A percentile compares a stretch with the other conserved stretches of the same genome.
phyloP scores from a whole-genome alignment of 2,113 vertebrate genomes.

The Chrysochloris asiatica region DNA sequence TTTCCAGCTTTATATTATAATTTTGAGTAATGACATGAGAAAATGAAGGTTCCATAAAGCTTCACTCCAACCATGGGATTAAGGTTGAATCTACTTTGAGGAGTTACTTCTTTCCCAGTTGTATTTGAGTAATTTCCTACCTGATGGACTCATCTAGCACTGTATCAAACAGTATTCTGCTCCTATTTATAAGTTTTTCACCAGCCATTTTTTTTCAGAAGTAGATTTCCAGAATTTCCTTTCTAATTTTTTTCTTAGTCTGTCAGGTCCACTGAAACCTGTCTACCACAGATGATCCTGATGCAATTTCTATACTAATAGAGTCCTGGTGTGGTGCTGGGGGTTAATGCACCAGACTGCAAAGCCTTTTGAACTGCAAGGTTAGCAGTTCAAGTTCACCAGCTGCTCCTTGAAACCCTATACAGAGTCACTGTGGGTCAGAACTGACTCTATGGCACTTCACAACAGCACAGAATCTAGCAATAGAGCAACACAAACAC shows the following conservation, averaged over 20 bases:
- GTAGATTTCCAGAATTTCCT: background rate
- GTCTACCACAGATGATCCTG: background rate
- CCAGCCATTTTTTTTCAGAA: background rate
- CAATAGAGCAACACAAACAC: background rate
- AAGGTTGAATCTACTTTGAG: background rate
- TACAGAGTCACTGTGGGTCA: too few relatives aligned
- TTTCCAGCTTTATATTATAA: background rate
- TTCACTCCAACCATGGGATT: background rate
- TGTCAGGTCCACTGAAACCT: too few relatives aligned
- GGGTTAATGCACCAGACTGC: too few relatives aligned
- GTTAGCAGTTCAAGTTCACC: too few relatives aligned
- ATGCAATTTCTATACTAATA: background rate
- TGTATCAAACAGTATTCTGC: background rate
- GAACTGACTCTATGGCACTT: too few relatives aligned
- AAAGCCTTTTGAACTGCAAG: too few relatives aligned
- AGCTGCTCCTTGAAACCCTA: too few relatives aligned
- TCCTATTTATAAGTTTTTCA: background rate
- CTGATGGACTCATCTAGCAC: background rate
- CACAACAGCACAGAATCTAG: background rate
- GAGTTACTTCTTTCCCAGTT: background rate
- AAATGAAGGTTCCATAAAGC: background rate
- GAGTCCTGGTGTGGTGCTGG: too few relatives aligned
- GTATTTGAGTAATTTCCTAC: background rate
- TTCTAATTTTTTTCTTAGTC: background rate
- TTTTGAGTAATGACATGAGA: background rate